These are phyloP conservation scores for Pyrochroa serraticornis DNA, from an alignment of 2,888 invertebrate species.

Conservation along the genomic window DNA sequence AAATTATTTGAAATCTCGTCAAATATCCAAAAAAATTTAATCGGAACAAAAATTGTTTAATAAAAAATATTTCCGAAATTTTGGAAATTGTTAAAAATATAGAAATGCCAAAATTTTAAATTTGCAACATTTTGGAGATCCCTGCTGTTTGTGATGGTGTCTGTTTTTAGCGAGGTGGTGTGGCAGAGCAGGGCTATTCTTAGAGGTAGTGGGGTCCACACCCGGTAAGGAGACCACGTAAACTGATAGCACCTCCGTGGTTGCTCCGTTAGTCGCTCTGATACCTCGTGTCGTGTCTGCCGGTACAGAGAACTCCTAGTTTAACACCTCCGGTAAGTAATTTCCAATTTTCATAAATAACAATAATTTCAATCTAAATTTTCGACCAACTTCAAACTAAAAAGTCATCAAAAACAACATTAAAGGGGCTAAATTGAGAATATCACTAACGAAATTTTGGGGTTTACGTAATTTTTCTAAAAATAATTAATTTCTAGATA, in stretches of 20 bases:
- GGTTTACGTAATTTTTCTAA: too few relatives aligned
- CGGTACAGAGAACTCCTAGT: conserved; percentile 35
- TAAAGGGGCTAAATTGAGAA: too few relatives aligned
- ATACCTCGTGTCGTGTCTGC: conserved; percentile 45
- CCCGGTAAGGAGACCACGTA: conserved; percentile 51
- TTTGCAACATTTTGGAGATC: background rate
- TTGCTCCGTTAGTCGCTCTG: conserved; percentile 47
- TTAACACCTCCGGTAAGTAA: conserved; percentile 25
- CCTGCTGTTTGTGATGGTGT: conserved; percentile 9
- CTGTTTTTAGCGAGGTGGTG: conserved; percentile 27
- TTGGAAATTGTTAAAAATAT: too few relatives aligned
- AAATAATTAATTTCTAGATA: too few relatives aligned
- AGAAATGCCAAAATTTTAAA: too few relatives aligned
- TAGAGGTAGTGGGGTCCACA: conserved; percentile 43
- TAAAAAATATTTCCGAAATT: too few relatives aligned
- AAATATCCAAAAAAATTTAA: too few relatives aligned
- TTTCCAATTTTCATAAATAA: conserved; percentile 4
- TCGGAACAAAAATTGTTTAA: too few relatives aligned
- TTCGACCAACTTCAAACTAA: background rate
- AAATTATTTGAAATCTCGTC: too few relatives aligned
- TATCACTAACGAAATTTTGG: too few relatives aligned
- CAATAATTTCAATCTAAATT: background rate
- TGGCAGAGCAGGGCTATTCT: conserved; percentile 43
- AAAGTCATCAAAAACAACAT: background rate
- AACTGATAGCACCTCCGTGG: conserved; percentile 49